phyloP scores from a whole-genome alignment of 2,797 vertebrate species.

The Spinibarbus caldwelli region DNA sequence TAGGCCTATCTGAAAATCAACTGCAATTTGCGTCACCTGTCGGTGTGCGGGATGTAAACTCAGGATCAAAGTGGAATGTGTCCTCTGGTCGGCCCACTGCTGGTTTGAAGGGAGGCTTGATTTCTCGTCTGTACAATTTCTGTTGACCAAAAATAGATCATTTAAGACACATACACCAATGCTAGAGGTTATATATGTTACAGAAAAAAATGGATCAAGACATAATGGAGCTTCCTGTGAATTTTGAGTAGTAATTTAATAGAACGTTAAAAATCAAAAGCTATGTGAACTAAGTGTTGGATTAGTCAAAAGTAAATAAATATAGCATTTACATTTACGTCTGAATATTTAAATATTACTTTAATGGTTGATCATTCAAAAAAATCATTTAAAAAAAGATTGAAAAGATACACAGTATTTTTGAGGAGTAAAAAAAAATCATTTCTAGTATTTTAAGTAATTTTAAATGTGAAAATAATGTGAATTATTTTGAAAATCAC shows the following conservation, averaged over 20 bases:
- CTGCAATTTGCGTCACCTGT: conserved; percentile 46
- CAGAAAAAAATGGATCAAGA: neutral
- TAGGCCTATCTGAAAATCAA: conserved; percentile 4
- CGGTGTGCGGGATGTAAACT: conserved; percentile 95
- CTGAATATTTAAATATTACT: neutral
- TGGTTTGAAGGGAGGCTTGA: conserved; percentile 94
- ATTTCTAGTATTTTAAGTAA: neutral
- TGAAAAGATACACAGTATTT: neutral
- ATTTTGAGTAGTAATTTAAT: neutral
- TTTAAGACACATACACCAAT: neutral
- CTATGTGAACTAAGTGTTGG: neutral
- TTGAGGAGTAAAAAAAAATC: neutral
- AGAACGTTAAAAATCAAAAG: neutral
- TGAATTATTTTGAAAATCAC: neutral
- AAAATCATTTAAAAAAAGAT: too few relatives aligned
- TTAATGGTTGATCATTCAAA: neutral
- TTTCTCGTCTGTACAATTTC: conserved; percentile 91
- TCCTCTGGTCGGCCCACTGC: conserved; percentile 95
- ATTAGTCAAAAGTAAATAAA: neutral
- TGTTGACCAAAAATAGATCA: conserved; percentile 59
- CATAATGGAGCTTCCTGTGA: neutral
- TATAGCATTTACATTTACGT: neutral
- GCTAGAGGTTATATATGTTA: neutral
- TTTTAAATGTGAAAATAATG: neutral
- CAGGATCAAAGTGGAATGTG: conserved; percentile 97